These are phyloP conservation scores for Nephrotoma guestfalica DNA, from an alignment of 2,888 invertebrate species.

Conservation along the genomic window DNA sequence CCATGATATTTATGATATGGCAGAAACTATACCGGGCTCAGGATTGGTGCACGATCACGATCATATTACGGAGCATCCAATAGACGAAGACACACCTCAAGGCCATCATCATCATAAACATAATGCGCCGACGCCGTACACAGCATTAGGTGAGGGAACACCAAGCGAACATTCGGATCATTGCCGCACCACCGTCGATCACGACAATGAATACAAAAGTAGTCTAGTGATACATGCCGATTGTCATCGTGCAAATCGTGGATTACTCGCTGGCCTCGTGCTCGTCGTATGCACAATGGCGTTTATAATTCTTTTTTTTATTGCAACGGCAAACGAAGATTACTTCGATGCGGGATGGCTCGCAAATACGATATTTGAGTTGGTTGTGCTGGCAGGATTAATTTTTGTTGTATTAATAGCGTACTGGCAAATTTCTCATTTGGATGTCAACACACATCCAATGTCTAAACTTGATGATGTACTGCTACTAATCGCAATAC, in stretches of 20 bases:
- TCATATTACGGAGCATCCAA: constrained; percentile 20
- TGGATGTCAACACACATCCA: constrained; percentile 50
- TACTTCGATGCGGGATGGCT: constrained; percentile 35
- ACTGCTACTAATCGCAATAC: constrained; percentile 52
- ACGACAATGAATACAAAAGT: constrained; percentile 37
- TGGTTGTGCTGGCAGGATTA: constrained; percentile 40
- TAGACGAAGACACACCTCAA: background rate
- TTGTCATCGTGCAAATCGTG: constrained; percentile 62
- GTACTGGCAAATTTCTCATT: constrained; percentile 45
- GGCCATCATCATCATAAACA: background rate
- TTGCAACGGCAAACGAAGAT: constrained; percentile 38
- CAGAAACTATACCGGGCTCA: background rate
- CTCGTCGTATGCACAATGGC: constrained; percentile 40
- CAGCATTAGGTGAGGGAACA: background rate
- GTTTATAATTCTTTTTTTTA: constrained; percentile 45
- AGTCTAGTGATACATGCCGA: constrained; percentile 52
- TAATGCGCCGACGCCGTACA: background rate
- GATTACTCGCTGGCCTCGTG: constrained; percentile 44
- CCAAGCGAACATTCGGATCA: constrained; percentile 5
- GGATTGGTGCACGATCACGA: constrained; percentile 24
- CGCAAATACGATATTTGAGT: constrained; percentile 37
- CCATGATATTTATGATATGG: background rate
- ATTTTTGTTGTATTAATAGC: constrained; percentile 42
- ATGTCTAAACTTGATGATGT: constrained; percentile 53
- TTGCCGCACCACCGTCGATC: constrained; percentile 20